Base-by-base conservation (phyloP, 2,888 invertebrate species). In the Fabriciana adippe region DNA sequence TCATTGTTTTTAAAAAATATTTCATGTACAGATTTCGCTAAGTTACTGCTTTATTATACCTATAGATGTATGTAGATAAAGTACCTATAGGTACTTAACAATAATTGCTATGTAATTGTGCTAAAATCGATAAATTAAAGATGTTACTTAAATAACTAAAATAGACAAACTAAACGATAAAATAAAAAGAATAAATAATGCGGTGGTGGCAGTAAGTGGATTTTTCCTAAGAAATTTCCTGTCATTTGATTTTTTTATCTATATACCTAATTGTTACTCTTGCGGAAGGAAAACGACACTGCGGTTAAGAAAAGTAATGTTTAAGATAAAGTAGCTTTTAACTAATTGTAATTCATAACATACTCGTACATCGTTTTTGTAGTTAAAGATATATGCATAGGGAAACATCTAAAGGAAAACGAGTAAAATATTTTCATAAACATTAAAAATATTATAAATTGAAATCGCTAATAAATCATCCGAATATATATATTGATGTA, bases 211-310 rank as follows among this genome's bases (percentile, higher is more conserved):
- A 41, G 16, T 16, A 41, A 14, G 13, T 57, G 45, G 21, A 47
- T 57, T 57, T 41, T 57, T 47, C 57, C 45, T 47, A 14, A 41
- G 18, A 56, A 47, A 21, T 47, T 57, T 57, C 41, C 18, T 41
- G 45, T 3, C 6, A 45, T 56, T 56, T 41, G 15, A 45, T 21
- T 57, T 57, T 51, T 56, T 56, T 56, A 56, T 56, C 45, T 21
- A 21, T 15, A 45, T 21, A 3, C 18, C 8, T 45, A 56, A 47
- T 47, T 57, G 45, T 45, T 41, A 45, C 18, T 41, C 8, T 21
- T 47, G 57, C 18, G 57, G 45, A 57, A 57, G 57, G 57, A 47
- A 57, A 56, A 53, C 18, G 21, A 47, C 11, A 15, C 21, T 18
- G 56, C 16, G 15, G 8, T 21, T 45, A 21, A 8, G 18, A 56